Base-by-base conservation (phyloP, 2,888 invertebrate genomes). In the Hydroisotoma schaefferi region DNA sequence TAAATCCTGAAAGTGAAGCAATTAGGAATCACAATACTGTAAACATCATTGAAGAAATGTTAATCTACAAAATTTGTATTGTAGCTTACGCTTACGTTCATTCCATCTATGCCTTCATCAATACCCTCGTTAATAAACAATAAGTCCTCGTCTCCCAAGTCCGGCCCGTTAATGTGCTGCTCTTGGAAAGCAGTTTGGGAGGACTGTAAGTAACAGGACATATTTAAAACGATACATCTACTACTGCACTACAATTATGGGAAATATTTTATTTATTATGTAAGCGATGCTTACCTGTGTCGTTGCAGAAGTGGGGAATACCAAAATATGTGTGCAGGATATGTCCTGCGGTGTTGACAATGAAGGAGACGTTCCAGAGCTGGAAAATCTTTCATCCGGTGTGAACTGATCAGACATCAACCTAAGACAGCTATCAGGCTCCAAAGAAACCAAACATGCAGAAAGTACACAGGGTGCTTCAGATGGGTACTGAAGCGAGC, bases 401-500 rank as follows among this genome's bases (percentile, higher is more conserved):
- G 94, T 93, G 79, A 91, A 94, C 75, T 92, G 89, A 80, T 94
- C 94, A 20, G 93, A 88, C 91, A 94, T 92, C 64, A 94, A 84
- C 61, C 94, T 84, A 72, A 97, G 83, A 72, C 87, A 85, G 12
- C 84, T 82, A 78, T 94, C 94, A 44, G 94, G 90, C 79, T 98
- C 97, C 61, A 95, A 83, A 66, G 94, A 94, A 46, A 98, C 94
- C 57, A 99, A 84, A 78, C 99, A 99, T n/a, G 98, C 99, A 70
- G 94, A 94, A 69, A 98, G 82, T 72, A 99, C 91, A 77, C 91
- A 88, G 0, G 98, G 97, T 68, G 86, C 87, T 67, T 88, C 88
- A 65, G 82, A 81, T 15, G 90, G 87, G 78, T 87, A 87, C 78
- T 92, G 83, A 67, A 89, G 82, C 55, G 84, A 82, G 79, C 97